Evolutionary conservation across 2,113 vertebrate species (phyloP).

Genomic region (Trogon melanurus): DNA sequence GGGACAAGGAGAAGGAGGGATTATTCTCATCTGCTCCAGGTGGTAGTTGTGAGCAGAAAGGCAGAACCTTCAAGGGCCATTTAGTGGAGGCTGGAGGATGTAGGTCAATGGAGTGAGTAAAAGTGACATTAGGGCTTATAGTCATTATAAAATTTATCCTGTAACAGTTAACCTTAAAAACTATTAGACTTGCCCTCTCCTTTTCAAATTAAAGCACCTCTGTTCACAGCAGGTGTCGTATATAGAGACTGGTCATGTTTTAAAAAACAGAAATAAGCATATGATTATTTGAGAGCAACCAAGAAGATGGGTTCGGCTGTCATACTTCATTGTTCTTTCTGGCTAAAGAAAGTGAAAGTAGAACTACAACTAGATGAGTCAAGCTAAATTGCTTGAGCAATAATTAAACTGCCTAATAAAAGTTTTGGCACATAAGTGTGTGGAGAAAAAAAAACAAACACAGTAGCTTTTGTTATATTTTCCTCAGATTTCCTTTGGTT

Average conservation of each 20-base stretch:
- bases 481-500: not conserved
- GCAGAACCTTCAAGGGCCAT: not conserved
- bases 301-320: not conserved
- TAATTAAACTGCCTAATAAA: not conserved
- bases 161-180: not conserved
- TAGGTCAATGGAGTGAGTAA: not conserved
- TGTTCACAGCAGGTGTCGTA: not conserved
- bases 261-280: not conserved
- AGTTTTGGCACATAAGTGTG: not conserved
- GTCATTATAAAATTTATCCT: not conserved
- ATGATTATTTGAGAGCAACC: not conserved
- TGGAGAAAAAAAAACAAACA: not conserved
- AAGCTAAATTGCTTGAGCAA: constrained; percentile 31
- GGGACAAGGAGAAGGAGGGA: not conserved
- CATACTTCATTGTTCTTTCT: constrained; percentile 23
- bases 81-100: not conserved
- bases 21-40: not conserved
- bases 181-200: not conserved
- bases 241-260: not conserved
- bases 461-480: not conserved
- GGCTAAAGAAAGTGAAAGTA: constrained; percentile 51
- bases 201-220: not conserved
- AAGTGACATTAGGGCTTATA: not conserved
- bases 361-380: not conserved
- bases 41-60: not conserved